phyloP scores from a whole-genome alignment of 2,888 invertebrate species.

The Odontocerum albicorne region DNA sequence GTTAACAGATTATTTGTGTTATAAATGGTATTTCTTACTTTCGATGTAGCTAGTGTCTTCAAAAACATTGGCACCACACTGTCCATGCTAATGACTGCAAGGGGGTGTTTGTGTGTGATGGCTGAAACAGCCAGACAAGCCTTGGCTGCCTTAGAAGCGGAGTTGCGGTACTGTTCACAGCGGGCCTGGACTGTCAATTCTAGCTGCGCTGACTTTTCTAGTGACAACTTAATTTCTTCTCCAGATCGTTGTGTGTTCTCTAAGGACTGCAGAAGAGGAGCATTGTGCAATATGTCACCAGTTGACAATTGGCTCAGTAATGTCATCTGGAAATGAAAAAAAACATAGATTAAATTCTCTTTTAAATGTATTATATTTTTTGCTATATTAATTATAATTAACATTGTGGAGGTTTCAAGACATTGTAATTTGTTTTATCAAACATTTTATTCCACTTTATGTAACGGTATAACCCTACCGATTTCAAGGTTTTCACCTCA shows the following conservation, averaged over 20 bases:
- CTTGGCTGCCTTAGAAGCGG: slow-evolving; percentile 45
- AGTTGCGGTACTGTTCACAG: slow-evolving; percentile 42
- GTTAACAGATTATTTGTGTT: too few species aligned
- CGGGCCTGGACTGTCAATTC: slow-evolving; percentile 44
- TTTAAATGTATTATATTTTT: too few species aligned
- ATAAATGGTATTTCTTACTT: too few species aligned
- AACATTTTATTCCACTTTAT: too few species aligned
- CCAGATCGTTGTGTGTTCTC: slow-evolving; percentile 56
- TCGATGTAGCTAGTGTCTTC: slow-evolving; percentile 44
- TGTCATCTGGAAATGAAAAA: slow-evolving; percentile 44
- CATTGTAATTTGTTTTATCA: too few species aligned
- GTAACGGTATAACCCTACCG: too few species aligned
- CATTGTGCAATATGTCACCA: slow-evolving; percentile 51
- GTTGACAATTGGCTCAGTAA: slow-evolving; percentile 49
- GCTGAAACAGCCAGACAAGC: slow-evolving; percentile 51
- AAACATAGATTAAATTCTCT: not conserved
- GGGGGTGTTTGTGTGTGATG: slow-evolving; percentile 46
- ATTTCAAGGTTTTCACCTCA: too few species aligned
- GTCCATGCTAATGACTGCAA: slow-evolving; percentile 53
- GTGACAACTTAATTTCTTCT: slow-evolving; percentile 50
- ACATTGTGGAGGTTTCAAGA: too few species aligned
- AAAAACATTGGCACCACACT: slow-evolving; percentile 53
- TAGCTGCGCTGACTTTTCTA: slow-evolving; percentile 50
- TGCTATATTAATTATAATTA: too few species aligned
- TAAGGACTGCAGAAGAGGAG: slow-evolving; percentile 52